Base-by-base conservation (phyloP, 2,797 vertebrate genomes). In the Lithobates pipiens region DNA sequence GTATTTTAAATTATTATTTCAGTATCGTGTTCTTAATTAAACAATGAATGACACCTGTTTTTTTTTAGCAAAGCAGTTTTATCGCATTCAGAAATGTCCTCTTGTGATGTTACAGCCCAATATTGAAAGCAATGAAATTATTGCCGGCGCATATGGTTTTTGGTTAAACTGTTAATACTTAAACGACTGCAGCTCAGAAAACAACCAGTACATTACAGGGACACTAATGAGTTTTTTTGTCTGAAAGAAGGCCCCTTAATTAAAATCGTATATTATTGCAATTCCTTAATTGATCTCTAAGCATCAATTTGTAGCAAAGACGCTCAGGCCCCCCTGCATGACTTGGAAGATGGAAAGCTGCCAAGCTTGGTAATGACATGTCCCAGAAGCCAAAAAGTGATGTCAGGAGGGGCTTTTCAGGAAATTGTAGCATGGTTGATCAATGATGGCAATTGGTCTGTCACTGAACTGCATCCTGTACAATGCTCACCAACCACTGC, bases 201-300 rank as follows among this genome's bases (percentile, higher is more conserved):
- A 69, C 78, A 57, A 46, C 34, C 18, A 50, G 67, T 13, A 23
- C 34, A 25, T 27, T 65, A 65, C 65, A 67, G 39, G 39, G 71
- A 8, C 71, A 44, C 10, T 57, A 72, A 81, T 73, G 67, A 50
- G 44, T 50, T 50, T 70, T 27, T 34, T 80, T 80, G 50, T 81
- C 69, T 81, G 32, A 27, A 61, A 63, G 68, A 81, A 72, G 46
- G 50, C 46, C 54, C 69, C 71, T 73, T 81, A 81, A 81, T 73
- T 71, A 39, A 81, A 81, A 81, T 81, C 54, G 29, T 81, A 72
- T 81, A 81, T 73, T 81, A 63, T 42, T 81, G 79, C 69, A 42
- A 57, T 11, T 81, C 39, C 70, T 25, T 81, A 81, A 81, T 81
- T 81, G 79, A 81, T 81, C 79, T 73, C 79, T 42, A 73, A 81